Evolutionary conservation across 2,797 vertebrate genomes (phyloP), one percentile per base, ranked within the genome.

Genomic region (Ctenosaura bakeri): DNA sequence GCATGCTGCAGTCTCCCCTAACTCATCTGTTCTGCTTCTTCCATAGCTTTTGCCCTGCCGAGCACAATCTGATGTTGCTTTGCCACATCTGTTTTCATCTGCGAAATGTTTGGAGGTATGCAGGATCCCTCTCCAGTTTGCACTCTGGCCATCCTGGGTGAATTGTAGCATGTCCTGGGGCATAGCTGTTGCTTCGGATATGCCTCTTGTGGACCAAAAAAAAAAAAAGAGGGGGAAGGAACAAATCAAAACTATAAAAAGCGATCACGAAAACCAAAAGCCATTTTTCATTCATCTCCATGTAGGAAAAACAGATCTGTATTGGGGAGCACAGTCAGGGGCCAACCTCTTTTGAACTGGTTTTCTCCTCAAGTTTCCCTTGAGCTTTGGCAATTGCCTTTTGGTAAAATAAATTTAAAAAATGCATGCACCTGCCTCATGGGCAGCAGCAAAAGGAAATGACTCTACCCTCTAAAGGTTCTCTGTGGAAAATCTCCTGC

Each of bases 341-440:
- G 90, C 79, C 42, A 80, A 74, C 29, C 56, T 4, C 6, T 42
- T 86, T 66, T 20, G 26, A 74, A 73, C 32, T 7, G 32, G 54
- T 76, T 74, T 59, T 10, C 62, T 85, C 42, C 6, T 4, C 0
- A 22, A 32, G 52, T 77, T 50, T 9, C 88, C 3, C 59, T 74
- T 50, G 87, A 85, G 73, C 54, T 42, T 50, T 0, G 87, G 59
- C 76, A 54, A 71, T 32, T 69, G 89, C 76, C 0, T 54, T 80
- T 50, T 52, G 9, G 69, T 6, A 0, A 0, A 22, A 42, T 62
- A 38, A 42, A 76, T 16, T 18, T 56, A 52, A 32, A 32, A 59
- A 20, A 0, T 26, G 0, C 69, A 84, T 2, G 59, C 94, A 95
- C 93, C 95, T 95, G 96, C 56, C 88, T 79, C 4, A 79, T 16